Conservation (phyloP, 2,888 invertebrate species). For the Charanyca ferruginea region DNA sequence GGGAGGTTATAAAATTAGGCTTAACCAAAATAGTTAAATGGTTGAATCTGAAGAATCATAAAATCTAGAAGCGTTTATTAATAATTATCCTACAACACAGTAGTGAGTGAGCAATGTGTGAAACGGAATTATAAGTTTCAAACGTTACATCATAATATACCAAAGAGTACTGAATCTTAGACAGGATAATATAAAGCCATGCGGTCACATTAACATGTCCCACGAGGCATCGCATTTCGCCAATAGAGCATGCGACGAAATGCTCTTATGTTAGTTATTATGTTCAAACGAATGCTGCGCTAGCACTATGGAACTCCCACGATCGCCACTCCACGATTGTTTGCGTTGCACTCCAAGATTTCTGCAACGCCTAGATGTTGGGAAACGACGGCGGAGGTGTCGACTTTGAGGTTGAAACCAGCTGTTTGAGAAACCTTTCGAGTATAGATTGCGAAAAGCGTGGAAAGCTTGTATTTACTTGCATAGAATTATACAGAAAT, state of each 20-base stretch:
- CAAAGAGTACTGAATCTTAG: slow-evolving; percentile 16
- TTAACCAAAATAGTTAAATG: background rate
- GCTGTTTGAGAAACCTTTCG: slow-evolving; percentile 86
- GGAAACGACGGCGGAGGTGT: slow-evolving; percentile 80
- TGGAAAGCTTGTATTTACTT: slow-evolving; percentile 82
- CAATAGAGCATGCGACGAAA: slow-evolving; percentile 82
- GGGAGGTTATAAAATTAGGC: too few relatives aligned
- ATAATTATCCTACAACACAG: too few relatives aligned
- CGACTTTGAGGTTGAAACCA: slow-evolving; percentile 84
- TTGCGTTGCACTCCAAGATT: slow-evolving; percentile 87
- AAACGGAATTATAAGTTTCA: too few relatives aligned
- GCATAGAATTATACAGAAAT: slow-evolving; percentile 72
- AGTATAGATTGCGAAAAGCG: slow-evolving; percentile 86
- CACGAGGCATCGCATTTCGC: slow-evolving; percentile 79
- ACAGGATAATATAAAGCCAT: slow-evolving; percentile 61
- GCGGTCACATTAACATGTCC: slow-evolving; percentile 63
- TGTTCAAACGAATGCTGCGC: slow-evolving; percentile 75
- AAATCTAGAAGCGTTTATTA: background rate
- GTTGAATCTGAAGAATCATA: background rate
- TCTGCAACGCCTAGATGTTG: slow-evolving; percentile 87
- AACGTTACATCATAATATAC: background rate
- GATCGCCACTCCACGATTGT: slow-evolving; percentile 82
- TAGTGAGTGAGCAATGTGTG: too few relatives aligned
- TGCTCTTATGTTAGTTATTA: slow-evolving; percentile 81
- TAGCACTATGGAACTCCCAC: slow-evolving; percentile 84